Conservation (phyloP, 2,888 invertebrate genomes). For the Tachina lurida region DNA sequence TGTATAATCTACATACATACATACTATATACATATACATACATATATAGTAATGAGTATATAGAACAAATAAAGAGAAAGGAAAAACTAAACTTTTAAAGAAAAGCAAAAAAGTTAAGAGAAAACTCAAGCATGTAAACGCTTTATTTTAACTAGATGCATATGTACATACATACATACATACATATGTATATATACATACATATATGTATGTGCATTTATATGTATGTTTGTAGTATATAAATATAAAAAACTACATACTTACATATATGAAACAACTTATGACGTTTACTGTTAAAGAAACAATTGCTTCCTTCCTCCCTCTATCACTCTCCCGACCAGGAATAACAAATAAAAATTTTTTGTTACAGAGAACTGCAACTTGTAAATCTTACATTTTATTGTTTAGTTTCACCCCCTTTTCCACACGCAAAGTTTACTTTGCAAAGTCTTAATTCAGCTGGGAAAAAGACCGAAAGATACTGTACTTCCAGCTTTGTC, state of each 20-base stretch:
- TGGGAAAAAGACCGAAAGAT: no score
- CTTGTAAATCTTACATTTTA: background rate
- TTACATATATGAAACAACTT: background rate
- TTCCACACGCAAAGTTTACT: no score
- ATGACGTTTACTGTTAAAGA: constrained; percentile 15
- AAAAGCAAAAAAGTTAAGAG: constrained; percentile 10
- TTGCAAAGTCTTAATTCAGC: no score
- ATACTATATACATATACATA: background rate
- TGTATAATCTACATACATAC: constrained; percentile 16
- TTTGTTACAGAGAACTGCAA: background rate
- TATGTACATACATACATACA: constrained; percentile 11
- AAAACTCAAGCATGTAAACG: constrained; percentile 52
- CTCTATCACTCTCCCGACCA: background rate
- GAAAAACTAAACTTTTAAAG: constrained; percentile 21
- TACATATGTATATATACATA: background rate
- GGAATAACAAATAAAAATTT: no score
- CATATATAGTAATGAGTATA: constrained; percentile 6
- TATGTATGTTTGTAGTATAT: background rate
- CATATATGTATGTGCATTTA: background rate
- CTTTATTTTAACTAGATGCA: constrained; percentile 53
- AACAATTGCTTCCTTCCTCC: background rate
- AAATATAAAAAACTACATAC: background rate
- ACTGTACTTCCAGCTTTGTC: no score
- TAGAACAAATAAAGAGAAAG: constrained; percentile 1
- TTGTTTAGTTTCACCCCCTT: no score